A percentile compares a stretch with the other conserved stretches of the same genome.
These are phyloP conservation scores for Pyxicephalus adspersus DNA, from an alignment of 2,113 vertebrate species.

Conservation along the genomic window DNA sequence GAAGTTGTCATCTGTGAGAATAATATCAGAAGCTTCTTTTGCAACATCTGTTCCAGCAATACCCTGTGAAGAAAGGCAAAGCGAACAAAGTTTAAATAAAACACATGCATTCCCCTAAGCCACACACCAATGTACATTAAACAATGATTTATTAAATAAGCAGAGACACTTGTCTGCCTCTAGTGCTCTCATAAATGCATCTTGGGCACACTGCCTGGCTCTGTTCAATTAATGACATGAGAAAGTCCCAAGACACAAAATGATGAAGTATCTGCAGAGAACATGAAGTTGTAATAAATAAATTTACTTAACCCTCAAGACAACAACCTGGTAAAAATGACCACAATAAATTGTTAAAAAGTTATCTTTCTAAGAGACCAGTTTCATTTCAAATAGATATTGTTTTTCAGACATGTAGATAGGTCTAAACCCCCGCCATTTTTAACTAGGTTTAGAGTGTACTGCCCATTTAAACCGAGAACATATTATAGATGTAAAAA, in stretches of 20 bases:
- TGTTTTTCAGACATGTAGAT: no score
- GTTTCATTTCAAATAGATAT: no score
- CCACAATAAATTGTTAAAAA: not conserved
- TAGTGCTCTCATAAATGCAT: conserved; percentile 2
- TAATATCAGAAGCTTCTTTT: conserved; percentile 98
- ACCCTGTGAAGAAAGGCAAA: conserved; percentile 73
- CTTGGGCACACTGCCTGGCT: not conserved
- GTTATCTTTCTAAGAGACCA: no score
- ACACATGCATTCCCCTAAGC: conserved; percentile 22
- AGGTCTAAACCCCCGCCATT: no score
- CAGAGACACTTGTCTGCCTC: not conserved
- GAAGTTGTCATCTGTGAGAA: conserved; percentile 98
- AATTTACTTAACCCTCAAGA: no score
- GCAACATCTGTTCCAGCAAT: conserved; percentile 98
- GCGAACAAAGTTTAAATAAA: not conserved
- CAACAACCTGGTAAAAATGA: not conserved
- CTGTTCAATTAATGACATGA: not conserved
- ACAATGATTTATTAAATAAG: conserved; percentile 14
- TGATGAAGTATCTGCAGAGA: not conserved
- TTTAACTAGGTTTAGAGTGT: no score
- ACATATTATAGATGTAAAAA: no score
- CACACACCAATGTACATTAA: not conserved
- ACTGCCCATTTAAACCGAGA: no score
- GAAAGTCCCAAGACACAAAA: conserved; percentile 10
- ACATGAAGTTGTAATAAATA: not conserved